Conservation (phyloP, 1,140 invertebrate genomes). For the Bombus polaris region DNA sequence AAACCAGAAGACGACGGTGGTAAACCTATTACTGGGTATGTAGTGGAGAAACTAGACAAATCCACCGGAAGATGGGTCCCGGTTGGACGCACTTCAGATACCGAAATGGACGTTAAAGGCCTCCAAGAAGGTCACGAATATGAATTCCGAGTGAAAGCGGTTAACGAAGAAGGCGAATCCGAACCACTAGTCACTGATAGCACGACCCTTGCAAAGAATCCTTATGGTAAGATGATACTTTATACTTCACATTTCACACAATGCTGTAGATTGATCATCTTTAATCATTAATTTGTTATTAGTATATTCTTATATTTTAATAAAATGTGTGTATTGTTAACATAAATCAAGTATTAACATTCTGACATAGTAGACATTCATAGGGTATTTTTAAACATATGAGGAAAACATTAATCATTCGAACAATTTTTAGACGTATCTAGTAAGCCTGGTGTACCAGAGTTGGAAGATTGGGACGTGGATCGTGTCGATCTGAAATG, state of each 20-base stretch:
- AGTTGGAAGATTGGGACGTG: conserved; percentile 96
- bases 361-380: too few species aligned
- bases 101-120: conserved; percentile 95
- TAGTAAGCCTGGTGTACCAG: conserved; percentile 93
- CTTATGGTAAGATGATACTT: conserved; percentile 87
- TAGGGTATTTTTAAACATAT: neutral
- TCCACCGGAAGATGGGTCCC: conserved; percentile 96
- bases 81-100: conserved; percentile 92
- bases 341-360: too few species aligned
- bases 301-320: too few species aligned
- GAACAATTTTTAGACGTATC: conserved; percentile 86
- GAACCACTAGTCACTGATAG: conserved; percentile 96
- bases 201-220: conserved; percentile 95
- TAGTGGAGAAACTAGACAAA: conserved; percentile 98
- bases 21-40: conserved; percentile 96
- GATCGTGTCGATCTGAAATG: conserved; percentile 97
- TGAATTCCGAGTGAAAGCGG: conserved; percentile 98
- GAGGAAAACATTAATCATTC: neutral
- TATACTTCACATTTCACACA: too few species aligned
- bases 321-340: too few species aligned
- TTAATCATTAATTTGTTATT: too few species aligned
- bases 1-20: conserved; percentile 99
- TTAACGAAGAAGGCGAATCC: conserved; percentile 98
- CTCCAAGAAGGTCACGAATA: conserved; percentile 97
- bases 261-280: too few species aligned